These are phyloP conservation scores for Cetoscarus ocellatus DNA, from an alignment of 2,797 vertebrate species.

Conservation along the genomic window DNA sequence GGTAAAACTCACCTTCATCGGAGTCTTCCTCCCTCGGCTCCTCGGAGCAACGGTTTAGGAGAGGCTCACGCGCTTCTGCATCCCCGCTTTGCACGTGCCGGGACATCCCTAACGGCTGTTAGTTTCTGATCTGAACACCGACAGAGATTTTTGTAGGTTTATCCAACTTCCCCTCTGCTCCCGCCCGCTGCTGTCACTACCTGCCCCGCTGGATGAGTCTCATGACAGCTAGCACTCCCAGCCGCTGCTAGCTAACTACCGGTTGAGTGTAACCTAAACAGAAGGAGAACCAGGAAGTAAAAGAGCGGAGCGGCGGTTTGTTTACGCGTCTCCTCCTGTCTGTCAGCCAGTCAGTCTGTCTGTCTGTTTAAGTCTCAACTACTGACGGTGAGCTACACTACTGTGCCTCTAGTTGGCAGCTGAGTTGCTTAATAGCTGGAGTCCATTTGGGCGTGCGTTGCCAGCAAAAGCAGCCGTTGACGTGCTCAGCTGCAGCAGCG, in stretches of 20 bases:
- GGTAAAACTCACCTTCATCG: constrained; percentile 62
- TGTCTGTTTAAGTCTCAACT: not conserved
- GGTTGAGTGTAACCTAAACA: constrained; percentile 50
- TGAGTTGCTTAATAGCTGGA: not conserved
- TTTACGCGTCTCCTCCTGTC: constrained; percentile 22
- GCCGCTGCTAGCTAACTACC: constrained; percentile 28
- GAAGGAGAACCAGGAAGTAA: constrained; percentile 77
- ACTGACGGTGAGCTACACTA: not conserved
- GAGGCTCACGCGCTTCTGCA: constrained; percentile 63
- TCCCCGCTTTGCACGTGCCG: constrained; percentile 47
- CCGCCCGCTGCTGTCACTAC: not conserved
- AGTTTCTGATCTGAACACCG: constrained; percentile 1
- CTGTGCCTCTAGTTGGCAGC: constrained; percentile 1
- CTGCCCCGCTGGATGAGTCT: constrained; percentile 13
- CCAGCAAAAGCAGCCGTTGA: not conserved
- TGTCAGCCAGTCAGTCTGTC: not conserved
- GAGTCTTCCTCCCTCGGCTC: constrained; percentile 43
- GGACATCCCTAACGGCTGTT: constrained; percentile 46
- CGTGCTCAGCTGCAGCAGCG: too few relatives aligned
- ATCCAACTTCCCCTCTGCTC: not conserved
- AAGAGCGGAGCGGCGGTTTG: constrained; percentile 21
- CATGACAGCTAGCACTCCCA: constrained; percentile 20
- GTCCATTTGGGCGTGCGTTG: not conserved
- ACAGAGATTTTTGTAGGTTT: not conserved
- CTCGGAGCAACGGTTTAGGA: constrained; percentile 46